Conservation (phyloP, 2,888 invertebrate genomes). For the Xanthorhoe designata region DNA sequence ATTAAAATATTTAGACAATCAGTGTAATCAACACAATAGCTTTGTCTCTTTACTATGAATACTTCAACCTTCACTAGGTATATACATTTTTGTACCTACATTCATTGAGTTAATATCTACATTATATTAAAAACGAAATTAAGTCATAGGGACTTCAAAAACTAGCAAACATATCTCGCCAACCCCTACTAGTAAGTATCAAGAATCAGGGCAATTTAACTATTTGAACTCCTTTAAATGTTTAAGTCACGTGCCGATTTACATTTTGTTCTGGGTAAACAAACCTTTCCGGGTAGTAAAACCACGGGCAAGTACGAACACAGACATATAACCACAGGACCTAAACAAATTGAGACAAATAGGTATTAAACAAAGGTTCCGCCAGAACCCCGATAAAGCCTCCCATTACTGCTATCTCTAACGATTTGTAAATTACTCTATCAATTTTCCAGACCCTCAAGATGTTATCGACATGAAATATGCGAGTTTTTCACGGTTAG, state of each 20-base stretch:
- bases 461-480: slow-evolving; percentile 63
- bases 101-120: too few species aligned
- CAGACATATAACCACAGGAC: slow-evolving; percentile 22
- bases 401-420: slow-evolving; percentile 45
- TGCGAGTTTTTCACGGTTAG: slow-evolving; percentile 41
- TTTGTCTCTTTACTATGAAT: too few species aligned
- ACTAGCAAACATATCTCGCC: too few species aligned
- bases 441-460: slow-evolving; percentile 57
- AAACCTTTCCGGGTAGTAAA: not conserved
- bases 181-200: too few species aligned
- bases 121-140: too few species aligned
- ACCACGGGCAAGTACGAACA: not conserved
- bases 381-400: slow-evolving; percentile 37
- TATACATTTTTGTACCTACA: too few species aligned
- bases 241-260: not conserved
- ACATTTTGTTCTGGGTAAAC: not conserved
- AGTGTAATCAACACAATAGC: too few species aligned
- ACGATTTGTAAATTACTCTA: slow-evolving; percentile 68
- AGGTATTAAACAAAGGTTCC: slow-evolving; percentile 30
- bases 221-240: too few species aligned
- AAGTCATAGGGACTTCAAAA: too few species aligned
- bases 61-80: too few species aligned
- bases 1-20: too few species aligned
- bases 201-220: too few species aligned
- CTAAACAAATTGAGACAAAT: slow-evolving; percentile 43